A percentile compares a stretch with the other conserved stretches of the same genome.
Conservation (phyloP, 1,140 invertebrate species). For the Magallana ariakensis region DNA sequence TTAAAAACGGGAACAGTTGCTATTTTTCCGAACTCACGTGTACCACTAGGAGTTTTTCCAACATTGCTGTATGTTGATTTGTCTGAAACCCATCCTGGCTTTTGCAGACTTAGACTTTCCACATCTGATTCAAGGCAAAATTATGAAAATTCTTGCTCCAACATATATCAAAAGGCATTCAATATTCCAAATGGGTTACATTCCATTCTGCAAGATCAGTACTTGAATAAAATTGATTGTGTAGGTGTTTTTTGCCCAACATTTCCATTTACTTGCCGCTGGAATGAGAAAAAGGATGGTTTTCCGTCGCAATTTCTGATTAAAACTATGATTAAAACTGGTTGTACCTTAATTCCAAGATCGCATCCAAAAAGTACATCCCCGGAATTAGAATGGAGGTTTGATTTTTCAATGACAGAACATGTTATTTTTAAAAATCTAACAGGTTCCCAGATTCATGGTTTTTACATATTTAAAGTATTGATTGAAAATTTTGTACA, state of each 20-base stretch:
- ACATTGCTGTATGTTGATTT: background rate
- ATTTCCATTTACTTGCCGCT: background rate
- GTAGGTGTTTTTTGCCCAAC: background rate
- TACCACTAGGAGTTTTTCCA: background rate
- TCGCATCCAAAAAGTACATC: background rate
- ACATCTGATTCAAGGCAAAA: background rate
- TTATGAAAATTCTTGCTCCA: background rate
- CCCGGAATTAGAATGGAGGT: conserved; percentile 44
- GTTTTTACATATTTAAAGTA: conserved; percentile 50
- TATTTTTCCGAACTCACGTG: background rate
- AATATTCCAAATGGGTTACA: background rate
- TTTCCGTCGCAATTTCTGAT: background rate
- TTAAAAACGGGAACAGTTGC: background rate
- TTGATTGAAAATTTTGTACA: conserved; percentile 41
- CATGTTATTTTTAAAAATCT: conserved; percentile 24
- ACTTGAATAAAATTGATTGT: background rate
- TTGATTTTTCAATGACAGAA: conserved; percentile 45
- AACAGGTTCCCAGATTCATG: conserved; percentile 34
- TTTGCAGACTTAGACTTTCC: background rate
- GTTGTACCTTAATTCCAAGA: conserved; percentile 17
- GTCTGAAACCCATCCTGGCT: background rate
- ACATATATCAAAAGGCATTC: background rate
- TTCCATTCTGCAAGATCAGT: background rate
- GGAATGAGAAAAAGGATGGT: background rate
- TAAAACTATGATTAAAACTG: background rate